Base-by-base conservation (phyloP, 1,140 invertebrate species). In the Heliconius eleuchia region DNA sequence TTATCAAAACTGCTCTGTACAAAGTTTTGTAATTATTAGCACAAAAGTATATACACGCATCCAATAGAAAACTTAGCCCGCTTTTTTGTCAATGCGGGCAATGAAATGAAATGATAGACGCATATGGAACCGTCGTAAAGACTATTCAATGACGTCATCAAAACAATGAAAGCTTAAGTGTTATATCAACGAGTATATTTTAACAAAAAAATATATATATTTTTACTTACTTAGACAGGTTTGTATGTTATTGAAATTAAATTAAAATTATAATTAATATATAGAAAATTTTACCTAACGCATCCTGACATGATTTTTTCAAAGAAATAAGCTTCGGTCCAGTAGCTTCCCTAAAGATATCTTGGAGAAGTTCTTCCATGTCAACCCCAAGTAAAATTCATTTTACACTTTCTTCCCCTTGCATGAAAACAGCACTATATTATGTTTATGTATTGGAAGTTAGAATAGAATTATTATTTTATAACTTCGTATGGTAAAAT, bases 291-390 rank as follows among this genome's bases (percentile, higher is more conserved):
- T 95, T 95, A 98, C 97, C 97, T 89, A 97, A 96, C 85, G 97
- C 97, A 95, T 97, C 97, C 92, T 98, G 97, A 86, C 97, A 96
- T 83, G 97, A 95, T 95, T 97, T 97, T 85, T 96, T 96, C 82
- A 98, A 87, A 83, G 96, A 95, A 73, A 95, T 95, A 84, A 97
- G 95, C 92, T 97, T 98, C 16, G 96, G 96, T 83, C 96, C 96
- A 79, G 96, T 96, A 77, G 97, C 96, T 93, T 98, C 97, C 93
- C 96, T 97, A 78, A 97, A 96, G 83, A 98, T 96, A 91, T 97
- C 97, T 89, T 97, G 95, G 73, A 98, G 95, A 86, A 98, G 95
- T 95, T 98, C 97, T 95, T 98, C 97, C 97, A 98, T 98, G 91
- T 93, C 89, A 87, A 77, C 50, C 84, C 37, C 50, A 18, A n/a